Percentiles rank a stretch among this genome's conserved stretches.
phyloP scores from a whole-genome alignment of 2,888 invertebrate species.

The Macropis europaea region DNA sequence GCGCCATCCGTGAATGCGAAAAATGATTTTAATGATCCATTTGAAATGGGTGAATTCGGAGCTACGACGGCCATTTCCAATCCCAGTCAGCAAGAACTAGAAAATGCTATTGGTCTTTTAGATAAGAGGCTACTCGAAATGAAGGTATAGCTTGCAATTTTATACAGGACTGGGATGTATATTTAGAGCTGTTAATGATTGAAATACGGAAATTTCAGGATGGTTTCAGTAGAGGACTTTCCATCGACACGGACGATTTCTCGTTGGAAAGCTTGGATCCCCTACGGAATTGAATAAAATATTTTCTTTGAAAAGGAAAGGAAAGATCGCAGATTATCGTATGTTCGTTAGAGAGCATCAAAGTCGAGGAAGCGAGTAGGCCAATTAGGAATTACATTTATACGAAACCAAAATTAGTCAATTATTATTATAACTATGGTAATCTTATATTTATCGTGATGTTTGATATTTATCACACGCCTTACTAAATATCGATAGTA shows the following conservation, averaged over 20 bases:
- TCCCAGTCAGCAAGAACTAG: constrained; percentile 83
- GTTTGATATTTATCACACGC: constrained; percentile 60
- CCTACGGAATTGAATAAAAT: constrained; percentile 84
- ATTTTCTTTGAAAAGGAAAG: constrained; percentile 2
- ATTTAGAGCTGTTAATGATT: constrained; percentile 16
- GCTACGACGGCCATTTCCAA: constrained; percentile 77
- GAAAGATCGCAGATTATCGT: constrained; percentile 29
- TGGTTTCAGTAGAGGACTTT: constrained; percentile 92
- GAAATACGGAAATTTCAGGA: constrained; percentile 83
- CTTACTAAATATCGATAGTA: constrained; percentile 42
- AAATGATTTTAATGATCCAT: constrained; percentile 85
- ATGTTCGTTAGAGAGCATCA: constrained; percentile 38
- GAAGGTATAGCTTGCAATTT: constrained; percentile 83
- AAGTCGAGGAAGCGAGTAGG: constrained; percentile 53
- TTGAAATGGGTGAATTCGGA: constrained; percentile 90
- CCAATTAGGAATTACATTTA: constrained; percentile 56
- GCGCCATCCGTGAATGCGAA: constrained; percentile 75
- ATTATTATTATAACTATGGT: constrained; percentile 68
- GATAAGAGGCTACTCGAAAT: constrained; percentile 92
- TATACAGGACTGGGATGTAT: not conserved
- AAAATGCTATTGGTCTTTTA: constrained; percentile 88
- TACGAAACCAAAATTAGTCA: constrained; percentile 77
- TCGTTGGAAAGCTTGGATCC: constrained; percentile 96
- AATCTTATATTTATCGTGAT: constrained; percentile 65
- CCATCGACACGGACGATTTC: constrained; percentile 96